Conservation (phyloP, 2,888 invertebrate genomes). For the Deilephila elpenor region DNA sequence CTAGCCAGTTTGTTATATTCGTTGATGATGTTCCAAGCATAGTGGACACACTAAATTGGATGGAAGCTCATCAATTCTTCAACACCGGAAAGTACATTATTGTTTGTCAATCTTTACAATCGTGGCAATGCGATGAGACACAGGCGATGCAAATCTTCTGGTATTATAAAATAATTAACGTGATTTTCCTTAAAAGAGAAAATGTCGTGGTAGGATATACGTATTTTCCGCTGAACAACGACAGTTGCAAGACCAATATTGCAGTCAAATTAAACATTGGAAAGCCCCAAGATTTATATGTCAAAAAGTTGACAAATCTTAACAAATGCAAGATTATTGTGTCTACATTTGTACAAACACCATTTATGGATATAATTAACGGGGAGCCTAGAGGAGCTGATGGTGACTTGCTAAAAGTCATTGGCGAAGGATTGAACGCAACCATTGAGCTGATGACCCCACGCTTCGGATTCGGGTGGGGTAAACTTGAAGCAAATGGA, state of each 20-base stretch:
- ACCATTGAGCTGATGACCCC: slow-evolving; percentile 63
- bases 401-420: slow-evolving; percentile 63
- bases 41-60: slow-evolving; percentile 50
- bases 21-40: slow-evolving; percentile 53
- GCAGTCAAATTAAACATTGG: slow-evolving; percentile 20
- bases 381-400: slow-evolving; percentile 63
- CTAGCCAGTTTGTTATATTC: slow-evolving; percentile 64
- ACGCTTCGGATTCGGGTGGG: slow-evolving; percentile 64
- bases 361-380: slow-evolving; percentile 62
- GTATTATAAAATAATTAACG: slow-evolving; percentile 64
- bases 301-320: slow-evolving; percentile 61
- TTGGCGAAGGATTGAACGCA: slow-evolving; percentile 63
- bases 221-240: slow-evolving; percentile 55
- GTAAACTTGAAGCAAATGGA: slow-evolving; percentile 57
- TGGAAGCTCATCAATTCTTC: slow-evolving; percentile 56
- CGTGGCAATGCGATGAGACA: slow-evolving; percentile 59
- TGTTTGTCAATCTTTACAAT: slow-evolving; percentile 57
- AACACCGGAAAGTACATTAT: slow-evolving; percentile 69
- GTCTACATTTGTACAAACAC: slow-evolving; percentile 66
- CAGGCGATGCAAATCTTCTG: slow-evolving; percentile 59
- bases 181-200: slow-evolving; percentile 57
- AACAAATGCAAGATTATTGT: slow-evolving; percentile 62
- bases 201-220: slow-evolving; percentile 54
- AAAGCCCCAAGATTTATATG: slow-evolving; percentile 50
- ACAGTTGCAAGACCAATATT: slow-evolving; percentile 53